Conservation (phyloP, 2,888 invertebrate genomes). For the Hyposoter didymator region DNA sequence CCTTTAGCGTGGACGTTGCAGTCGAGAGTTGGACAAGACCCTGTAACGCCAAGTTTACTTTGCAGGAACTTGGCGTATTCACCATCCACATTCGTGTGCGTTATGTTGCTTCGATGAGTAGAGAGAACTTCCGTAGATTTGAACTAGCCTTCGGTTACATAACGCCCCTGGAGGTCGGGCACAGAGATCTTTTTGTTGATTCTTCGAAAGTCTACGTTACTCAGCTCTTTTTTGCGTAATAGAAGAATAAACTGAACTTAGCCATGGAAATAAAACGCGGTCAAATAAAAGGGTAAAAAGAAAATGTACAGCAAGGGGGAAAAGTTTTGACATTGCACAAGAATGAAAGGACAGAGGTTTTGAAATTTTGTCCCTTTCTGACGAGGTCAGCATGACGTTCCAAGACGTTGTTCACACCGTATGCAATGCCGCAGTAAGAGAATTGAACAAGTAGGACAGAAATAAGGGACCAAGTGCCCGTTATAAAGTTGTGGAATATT, state of each 20-base stretch:
- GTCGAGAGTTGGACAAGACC: constrained; percentile 63
- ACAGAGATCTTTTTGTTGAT: not conserved
- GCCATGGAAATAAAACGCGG: not conserved
- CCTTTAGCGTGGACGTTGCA: constrained; percentile 61
- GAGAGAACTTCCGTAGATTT: constrained; percentile 41
- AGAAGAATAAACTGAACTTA: not conserved
- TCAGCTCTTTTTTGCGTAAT: not conserved
- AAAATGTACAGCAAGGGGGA: not conserved
- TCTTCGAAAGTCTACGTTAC: not conserved
- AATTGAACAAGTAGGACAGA: constrained; percentile 20
- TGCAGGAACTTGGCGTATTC: constrained; percentile 74
- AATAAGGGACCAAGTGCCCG: not conserved
- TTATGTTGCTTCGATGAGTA: constrained; percentile 38
- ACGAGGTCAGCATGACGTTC: constrained; percentile 22
- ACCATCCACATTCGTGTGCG: constrained; percentile 32
- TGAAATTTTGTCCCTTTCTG: not conserved
- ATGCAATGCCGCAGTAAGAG: constrained; percentile 57
- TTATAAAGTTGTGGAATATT: constrained; percentile 53
- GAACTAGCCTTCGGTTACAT: not conserved
- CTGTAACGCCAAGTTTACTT: constrained; percentile 80
- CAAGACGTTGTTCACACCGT: constrained; percentile 9
- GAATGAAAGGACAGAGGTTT: not conserved
- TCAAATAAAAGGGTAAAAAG: not conserved
- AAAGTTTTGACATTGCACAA: not conserved
- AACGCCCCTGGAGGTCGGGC: not conserved